Evolutionary conservation across 1,140 invertebrate genomes (phyloP).

Genomic region (Brachionus koreanus): DNA sequence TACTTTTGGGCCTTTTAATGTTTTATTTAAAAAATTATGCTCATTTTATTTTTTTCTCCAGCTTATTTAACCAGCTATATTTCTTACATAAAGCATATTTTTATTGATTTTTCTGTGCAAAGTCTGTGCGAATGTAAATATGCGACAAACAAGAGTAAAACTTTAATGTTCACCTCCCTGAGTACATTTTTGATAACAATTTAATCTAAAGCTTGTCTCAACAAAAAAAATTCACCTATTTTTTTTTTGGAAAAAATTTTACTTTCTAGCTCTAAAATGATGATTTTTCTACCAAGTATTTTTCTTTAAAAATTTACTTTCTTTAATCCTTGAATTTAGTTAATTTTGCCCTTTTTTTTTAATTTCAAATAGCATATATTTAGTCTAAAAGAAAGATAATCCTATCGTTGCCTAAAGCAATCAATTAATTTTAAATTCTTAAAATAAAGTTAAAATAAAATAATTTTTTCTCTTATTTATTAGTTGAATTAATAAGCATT

Average conservation of each 20-base stretch:
- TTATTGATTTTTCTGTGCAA: neutral
- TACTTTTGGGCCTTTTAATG: too few relatives aligned
- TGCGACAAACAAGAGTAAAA: too few relatives aligned
- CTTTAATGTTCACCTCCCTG: too few relatives aligned
- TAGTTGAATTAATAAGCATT: neutral
- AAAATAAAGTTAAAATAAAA: neutral
- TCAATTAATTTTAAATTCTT: neutral
- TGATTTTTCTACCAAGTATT: neutral
- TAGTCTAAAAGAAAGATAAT: neutral
- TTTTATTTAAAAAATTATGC: neutral
- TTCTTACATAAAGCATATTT: neutral
- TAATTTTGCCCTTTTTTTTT: neutral
- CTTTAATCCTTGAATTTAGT: neutral
- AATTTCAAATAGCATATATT: neutral
- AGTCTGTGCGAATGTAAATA: neutral
- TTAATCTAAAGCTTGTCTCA: too few relatives aligned
- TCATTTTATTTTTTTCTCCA: too few relatives aligned
- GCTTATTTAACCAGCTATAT: neutral
- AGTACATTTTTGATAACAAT: too few relatives aligned
- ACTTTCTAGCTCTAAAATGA: too few relatives aligned
- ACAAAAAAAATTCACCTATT: too few relatives aligned
- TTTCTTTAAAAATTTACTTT: neutral
- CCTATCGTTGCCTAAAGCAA: neutral
- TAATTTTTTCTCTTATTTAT: neutral
- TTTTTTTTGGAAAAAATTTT: too few relatives aligned